Conservation (phyloP, 2,113 vertebrate genomes). For the Verasper variegatus region DNA sequence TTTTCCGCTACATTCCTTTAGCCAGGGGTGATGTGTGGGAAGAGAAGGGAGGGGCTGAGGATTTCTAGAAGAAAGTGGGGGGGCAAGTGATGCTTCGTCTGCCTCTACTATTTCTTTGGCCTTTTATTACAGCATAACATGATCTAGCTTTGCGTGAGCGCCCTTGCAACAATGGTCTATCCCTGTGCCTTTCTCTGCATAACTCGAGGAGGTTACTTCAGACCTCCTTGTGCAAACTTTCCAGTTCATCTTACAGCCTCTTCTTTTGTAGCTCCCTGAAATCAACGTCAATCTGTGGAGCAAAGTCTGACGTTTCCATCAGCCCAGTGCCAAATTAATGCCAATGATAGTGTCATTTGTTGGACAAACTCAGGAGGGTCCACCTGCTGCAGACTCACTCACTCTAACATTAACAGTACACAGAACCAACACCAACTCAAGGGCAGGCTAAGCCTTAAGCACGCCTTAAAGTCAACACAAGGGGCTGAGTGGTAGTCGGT, state of each 20-base stretch:
- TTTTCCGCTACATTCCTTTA: slow-evolving; percentile 73
- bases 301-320: slow-evolving; percentile 40
- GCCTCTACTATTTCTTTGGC: background rate
- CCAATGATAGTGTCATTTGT: slow-evolving; percentile 35
- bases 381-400: slow-evolving; percentile 47
- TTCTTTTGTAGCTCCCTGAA: slow-evolving; percentile 1
- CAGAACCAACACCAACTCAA: background rate
- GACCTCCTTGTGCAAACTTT: slow-evolving; percentile 1
- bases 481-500: background rate
- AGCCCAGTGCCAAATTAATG: slow-evolving; percentile 34
- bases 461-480: background rate
- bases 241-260: slow-evolving; percentile 21
- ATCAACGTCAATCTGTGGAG: slow-evolving; percentile 16
- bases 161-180: background rate
- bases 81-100: slow-evolving; percentile 18
- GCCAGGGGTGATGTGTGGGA: slow-evolving; percentile 63
- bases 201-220: background rate
- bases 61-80: slow-evolving; percentile 25
- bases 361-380: slow-evolving; percentile 44
- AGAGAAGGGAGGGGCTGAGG: slow-evolving; percentile 11
- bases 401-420: slow-evolving; percentile 22
- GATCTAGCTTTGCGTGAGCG: slow-evolving; percentile 7
- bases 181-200: slow-evolving; percentile 1
- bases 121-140: background rate
- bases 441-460: background rate